A percentile compares a stretch with the other conserved stretches of the same genome.
phyloP scores from a whole-genome alignment of 2,113 vertebrate species.

The Potamarius usumacintae region DNA sequence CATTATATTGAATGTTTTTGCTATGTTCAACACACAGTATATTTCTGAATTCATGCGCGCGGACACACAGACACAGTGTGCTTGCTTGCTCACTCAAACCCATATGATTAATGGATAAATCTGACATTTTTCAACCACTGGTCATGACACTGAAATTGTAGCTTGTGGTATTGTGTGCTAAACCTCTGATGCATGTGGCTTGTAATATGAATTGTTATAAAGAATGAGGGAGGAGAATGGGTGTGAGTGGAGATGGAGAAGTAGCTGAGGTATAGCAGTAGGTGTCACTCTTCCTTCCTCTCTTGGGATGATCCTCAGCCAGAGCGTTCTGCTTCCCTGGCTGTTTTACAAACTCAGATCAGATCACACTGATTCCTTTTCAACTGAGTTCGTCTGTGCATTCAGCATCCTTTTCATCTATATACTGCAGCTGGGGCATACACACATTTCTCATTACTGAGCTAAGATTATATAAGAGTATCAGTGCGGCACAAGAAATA shows the following conservation, averaged over 20 bases:
- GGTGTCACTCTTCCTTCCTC: conserved; percentile 76
- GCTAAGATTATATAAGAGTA: background rate
- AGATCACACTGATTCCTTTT: conserved; percentile 4
- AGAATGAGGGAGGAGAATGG: background rate
- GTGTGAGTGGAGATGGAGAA: conserved; percentile 13
- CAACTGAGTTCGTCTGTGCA: background rate
- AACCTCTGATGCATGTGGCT: conserved; percentile 7
- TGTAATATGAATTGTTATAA: conserved; percentile 14
- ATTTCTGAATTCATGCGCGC: background rate
- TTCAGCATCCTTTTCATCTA: conserved; percentile 4
- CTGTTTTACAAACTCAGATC: background rate
- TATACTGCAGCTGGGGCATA: background rate
- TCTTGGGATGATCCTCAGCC: conserved; percentile 20
- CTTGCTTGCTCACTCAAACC: background rate
- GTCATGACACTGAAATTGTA: conserved; percentile 21
- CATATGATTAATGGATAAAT: background rate
- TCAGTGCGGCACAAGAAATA: background rate
- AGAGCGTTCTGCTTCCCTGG: background rate
- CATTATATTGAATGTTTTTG: background rate
- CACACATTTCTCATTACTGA: background rate
- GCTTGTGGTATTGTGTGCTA: background rate
- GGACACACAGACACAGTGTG: background rate
- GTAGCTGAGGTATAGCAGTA: conserved; percentile 65
- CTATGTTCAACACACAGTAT: background rate
- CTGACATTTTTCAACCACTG: conserved; percentile 20